Percentiles rank a stretch among this genome's conserved stretches.
Conservation (phyloP, 2,113 vertebrate species). For the Ageneiosus marmoratus region DNA sequence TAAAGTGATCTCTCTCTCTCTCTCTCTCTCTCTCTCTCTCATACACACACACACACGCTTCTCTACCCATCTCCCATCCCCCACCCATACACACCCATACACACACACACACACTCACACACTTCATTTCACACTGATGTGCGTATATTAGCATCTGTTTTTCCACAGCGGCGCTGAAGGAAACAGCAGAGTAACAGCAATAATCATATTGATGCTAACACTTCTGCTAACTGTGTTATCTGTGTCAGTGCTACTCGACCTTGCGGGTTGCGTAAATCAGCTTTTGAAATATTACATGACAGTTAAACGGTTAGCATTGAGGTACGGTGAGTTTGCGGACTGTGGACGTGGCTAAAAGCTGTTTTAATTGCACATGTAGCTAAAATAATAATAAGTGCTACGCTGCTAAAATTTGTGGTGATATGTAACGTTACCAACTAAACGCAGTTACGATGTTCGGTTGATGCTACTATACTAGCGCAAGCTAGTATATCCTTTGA, state of each 20-base stretch:
- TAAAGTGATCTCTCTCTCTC: constrained; percentile 7
- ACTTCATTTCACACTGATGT: neutral
- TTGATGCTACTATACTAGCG: too few relatives aligned
- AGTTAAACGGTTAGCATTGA: neutral
- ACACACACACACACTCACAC: neutral
- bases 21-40: constrained; percentile 25
- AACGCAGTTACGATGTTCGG: neutral
- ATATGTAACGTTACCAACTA: neutral
- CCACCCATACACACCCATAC: too few relatives aligned
- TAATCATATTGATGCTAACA: neutral
- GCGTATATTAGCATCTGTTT: neutral
- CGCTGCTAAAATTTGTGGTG: neutral
- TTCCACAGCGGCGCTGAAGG: neutral
- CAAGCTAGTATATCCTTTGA: too few relatives aligned
- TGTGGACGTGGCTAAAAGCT: neutral
- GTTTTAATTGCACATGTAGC: neutral
- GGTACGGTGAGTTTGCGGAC: neutral
- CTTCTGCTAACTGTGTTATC: neutral
- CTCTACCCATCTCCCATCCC: neutral
- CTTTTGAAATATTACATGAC: too few relatives aligned
- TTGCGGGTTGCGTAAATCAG: neutral
- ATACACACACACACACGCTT: neutral
- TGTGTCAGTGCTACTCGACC: too few relatives aligned
- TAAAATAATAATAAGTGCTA: neutral
- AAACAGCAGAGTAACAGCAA: neutral